A percentile compares a stretch with the other conserved stretches of the same genome.
Evolutionary conservation across 2,888 invertebrate genomes (phyloP).

Genomic region (Drosophila imparisetae): DNA sequence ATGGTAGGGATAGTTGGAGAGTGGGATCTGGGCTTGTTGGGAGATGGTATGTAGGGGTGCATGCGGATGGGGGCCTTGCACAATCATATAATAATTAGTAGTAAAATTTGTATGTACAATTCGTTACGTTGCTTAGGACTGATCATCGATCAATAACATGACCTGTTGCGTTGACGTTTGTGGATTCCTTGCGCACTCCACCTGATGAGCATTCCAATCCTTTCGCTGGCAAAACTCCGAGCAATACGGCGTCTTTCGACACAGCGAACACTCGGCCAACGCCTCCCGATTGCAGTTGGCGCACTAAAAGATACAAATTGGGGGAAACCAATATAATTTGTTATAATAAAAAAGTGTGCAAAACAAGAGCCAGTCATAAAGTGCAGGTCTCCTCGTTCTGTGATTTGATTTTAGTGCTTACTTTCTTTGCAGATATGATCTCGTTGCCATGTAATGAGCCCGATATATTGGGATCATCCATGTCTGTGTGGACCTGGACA

Average conservation of each 20-base stretch:
- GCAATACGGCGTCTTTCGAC: conserved; percentile 94
- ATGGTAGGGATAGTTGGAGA: conserved; percentile 45
- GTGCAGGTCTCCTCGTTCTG: background rate
- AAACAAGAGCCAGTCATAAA: background rate
- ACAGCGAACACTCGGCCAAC: conserved; percentile 93
- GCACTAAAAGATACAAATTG: conserved; percentile 86
- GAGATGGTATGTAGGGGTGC: conserved; percentile 1
- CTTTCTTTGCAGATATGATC: conserved; percentile 91
- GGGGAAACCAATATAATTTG: background rate
- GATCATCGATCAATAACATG: conserved; percentile 94
- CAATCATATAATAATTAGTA: conserved; percentile 76
- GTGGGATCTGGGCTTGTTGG: conserved; percentile 15
- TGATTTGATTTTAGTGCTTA: conserved; percentile 75
- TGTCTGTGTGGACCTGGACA: conserved; percentile 89
- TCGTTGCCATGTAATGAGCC: conserved; percentile 85
- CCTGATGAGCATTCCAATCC: conserved; percentile 94
- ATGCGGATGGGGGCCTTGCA: conserved; percentile 45
- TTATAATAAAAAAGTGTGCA: background rate
- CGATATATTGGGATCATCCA: conserved; percentile 86
- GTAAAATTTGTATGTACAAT: conserved; percentile 83
- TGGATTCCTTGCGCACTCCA: conserved; percentile 91
- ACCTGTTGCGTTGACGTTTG: conserved; percentile 91
- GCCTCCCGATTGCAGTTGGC: conserved; percentile 96
- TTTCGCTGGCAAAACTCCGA: conserved; percentile 95
- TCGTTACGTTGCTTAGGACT: conserved; percentile 84